Conservation (phyloP, 2,797 vertebrate genomes). For the Malacoraja senta region DNA sequence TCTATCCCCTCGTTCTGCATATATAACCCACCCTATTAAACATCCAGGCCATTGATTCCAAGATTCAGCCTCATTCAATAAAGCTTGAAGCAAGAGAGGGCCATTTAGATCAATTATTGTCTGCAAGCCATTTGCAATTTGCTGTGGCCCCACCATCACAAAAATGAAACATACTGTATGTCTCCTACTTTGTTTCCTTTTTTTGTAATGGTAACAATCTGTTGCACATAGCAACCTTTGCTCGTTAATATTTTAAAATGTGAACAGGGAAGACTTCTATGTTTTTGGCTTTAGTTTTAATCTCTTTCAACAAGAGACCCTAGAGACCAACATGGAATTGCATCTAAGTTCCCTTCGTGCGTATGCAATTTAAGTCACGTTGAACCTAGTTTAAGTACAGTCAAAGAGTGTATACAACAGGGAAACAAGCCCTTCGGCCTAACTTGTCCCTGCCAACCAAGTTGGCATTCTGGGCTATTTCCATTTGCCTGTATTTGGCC, state of each 20-base stretch:
- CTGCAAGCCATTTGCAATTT: background rate
- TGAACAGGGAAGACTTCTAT: background rate
- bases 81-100: background rate
- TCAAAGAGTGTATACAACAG: no score
- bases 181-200: background rate
- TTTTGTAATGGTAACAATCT: background rate
- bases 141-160: background rate
- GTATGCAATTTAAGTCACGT: background rate
- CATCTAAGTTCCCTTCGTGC: background rate
- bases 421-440: no score
- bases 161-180: background rate
- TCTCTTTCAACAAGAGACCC: background rate
- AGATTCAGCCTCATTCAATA: background rate
- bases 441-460: no score
- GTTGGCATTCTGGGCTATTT: no score
- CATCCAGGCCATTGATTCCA: background rate
- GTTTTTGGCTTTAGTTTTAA: background rate
- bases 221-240: background rate
- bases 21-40: no score
- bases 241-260: background rate
- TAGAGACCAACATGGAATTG: background rate
- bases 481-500: no score
- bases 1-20: no score
- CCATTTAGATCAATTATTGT: background rate
- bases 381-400: background rate